Percentiles rank a stretch among this genome's conserved stretches.
These are phyloP conservation scores for Drosophila sordidula DNA, from an alignment of 2,888 invertebrate genomes.

Conservation along the genomic window DNA sequence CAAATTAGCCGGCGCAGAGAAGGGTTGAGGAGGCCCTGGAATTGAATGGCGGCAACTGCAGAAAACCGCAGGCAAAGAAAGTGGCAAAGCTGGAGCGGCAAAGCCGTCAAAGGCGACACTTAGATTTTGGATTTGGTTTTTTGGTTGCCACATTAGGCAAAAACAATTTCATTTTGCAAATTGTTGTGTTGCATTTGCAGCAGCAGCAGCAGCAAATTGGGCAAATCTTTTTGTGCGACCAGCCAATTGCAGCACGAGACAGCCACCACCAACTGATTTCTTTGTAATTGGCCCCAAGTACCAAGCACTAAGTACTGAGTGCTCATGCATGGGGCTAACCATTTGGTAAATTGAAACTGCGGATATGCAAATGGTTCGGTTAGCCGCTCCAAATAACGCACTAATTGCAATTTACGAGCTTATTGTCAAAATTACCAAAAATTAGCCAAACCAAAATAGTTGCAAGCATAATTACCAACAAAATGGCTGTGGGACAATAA, in stretches of 20 bases:
- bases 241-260: conserved; percentile 33
- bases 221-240: conserved; percentile 45
- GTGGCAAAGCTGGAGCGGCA: conserved; percentile 13
- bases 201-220: conserved; percentile 21
- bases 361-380: conserved; percentile 50
- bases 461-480: conserved; percentile 30
- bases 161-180: conserved; percentile 74
- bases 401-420: conserved; percentile 56
- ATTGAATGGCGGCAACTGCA: conserved; percentile 49
- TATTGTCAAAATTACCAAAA: conserved; percentile 29
- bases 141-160: conserved; percentile 43
- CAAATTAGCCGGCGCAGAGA: conserved; percentile 53
- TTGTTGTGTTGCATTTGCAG: conserved; percentile 60
- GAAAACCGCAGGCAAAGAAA: conserved; percentile 24
- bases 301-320: conserved; percentile 21
- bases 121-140: conserved; percentile 30
- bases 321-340: conserved; percentile 29
- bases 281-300: conserved; percentile 53
- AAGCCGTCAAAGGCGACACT: conserved; percentile 45
- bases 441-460: conserved; percentile 31
- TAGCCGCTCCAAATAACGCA: conserved; percentile 27
- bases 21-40: conserved; percentile 19
- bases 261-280: conserved; percentile 47
- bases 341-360: conserved; percentile 60
- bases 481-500: conserved; percentile 3